These are phyloP conservation scores for Danio tinwini DNA, from an alignment of 2,797 vertebrate species.

Conservation along the genomic window DNA sequence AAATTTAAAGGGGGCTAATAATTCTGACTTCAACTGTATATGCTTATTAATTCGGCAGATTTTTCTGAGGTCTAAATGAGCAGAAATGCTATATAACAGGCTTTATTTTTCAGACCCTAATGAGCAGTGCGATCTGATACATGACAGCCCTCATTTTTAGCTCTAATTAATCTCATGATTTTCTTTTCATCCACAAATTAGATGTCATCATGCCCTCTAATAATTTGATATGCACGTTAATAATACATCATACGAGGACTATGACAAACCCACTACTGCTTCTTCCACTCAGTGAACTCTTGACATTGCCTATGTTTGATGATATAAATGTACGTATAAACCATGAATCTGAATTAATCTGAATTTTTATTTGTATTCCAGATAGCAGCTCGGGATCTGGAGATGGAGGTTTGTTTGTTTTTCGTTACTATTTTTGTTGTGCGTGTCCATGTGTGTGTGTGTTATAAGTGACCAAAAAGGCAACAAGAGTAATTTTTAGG, in stretches of 20 bases:
- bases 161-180: neutral
- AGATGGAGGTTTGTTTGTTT: slow-evolving; percentile 83
- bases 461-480: neutral
- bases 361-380: slow-evolving; percentile 68
- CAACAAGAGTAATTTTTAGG: neutral
- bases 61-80: neutral
- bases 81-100: neutral
- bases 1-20: too few species aligned
- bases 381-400: slow-evolving; percentile 93
- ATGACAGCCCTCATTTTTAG: slow-evolving; percentile 27
- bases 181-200: neutral
- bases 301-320: neutral
- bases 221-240: slow-evolving; percentile 22
- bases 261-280: too few species aligned
- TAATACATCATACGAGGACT: slow-evolving; percentile 13
- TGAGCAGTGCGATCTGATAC: slow-evolving; percentile 19
- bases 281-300: neutral
- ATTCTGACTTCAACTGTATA: too few species aligned
- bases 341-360: neutral
- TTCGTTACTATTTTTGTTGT: neutral
- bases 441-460: too few species aligned
- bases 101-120: slow-evolving; percentile 6
- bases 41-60: neutral
- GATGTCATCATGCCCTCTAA: neutral
- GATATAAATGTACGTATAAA: neutral